A percentile compares a stretch with the other conserved stretches of the same genome.
phyloP scores from a whole-genome alignment of 2,113 vertebrate genomes.

The Suncus etruscus region DNA sequence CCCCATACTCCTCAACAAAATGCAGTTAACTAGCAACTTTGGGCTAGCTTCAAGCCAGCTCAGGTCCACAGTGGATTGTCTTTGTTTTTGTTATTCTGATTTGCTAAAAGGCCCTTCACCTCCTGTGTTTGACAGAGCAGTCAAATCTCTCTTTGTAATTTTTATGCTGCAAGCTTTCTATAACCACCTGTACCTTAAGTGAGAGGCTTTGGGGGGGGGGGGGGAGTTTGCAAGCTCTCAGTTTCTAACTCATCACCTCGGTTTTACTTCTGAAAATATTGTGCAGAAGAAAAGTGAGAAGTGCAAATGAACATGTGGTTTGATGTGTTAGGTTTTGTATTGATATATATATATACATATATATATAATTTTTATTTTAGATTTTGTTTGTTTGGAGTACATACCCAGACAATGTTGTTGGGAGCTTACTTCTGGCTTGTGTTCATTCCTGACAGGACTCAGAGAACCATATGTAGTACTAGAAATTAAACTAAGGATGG shows the following conservation, averaged over 20 bases:
- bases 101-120: constrained; percentile 4
- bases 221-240: not conserved
- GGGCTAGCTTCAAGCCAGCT: not conserved
- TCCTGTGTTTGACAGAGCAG: not conserved
- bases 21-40: not conserved
- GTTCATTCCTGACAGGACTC: too few relatives aligned
- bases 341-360: too few relatives aligned
- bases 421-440: too few relatives aligned
- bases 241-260: not conserved
- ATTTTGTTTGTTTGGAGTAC: too few relatives aligned
- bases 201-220: not conserved
- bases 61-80: not conserved
- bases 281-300: not conserved
- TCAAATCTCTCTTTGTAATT: not conserved
- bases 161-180: not conserved
- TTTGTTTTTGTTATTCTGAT: not conserved
- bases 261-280: not conserved
- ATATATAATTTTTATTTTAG: too few relatives aligned
- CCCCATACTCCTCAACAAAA: not conserved
- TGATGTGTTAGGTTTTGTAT: too few relatives aligned
- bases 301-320: not conserved
- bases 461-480: too few relatives aligned
- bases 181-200: not conserved
- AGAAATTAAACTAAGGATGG: too few relatives aligned
- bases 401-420: too few relatives aligned